A percentile compares a stretch with the other conserved stretches of the same genome.
Conservation (phyloP, 2,113 vertebrate species). For the Myotis brandtii region DNA sequence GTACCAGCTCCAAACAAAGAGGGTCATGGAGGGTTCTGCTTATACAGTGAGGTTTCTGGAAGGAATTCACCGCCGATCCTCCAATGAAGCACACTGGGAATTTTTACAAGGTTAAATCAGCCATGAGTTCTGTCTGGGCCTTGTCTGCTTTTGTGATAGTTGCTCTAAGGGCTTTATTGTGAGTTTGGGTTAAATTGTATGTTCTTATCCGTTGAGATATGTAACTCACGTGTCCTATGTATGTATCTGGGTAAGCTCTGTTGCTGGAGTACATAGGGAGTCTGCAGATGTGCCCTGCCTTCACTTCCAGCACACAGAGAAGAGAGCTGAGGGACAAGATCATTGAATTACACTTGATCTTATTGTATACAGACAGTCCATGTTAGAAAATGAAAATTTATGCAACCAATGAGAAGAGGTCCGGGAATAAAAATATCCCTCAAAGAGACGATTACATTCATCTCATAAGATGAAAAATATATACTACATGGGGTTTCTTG, state of each 20-base stretch:
- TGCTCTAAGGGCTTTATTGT: constrained; percentile 11
- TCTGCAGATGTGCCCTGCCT: background rate
- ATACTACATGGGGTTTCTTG: background rate
- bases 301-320: background rate
- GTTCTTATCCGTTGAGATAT: background rate
- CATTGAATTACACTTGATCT: background rate
- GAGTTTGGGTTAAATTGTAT: background rate
- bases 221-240: rapidly evolving
- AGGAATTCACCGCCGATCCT: constrained; percentile 14
- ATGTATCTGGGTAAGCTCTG: rapidly evolving
- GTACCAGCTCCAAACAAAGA: constrained; percentile 43
- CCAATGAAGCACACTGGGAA: constrained; percentile 14
- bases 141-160: constrained; percentile 26
- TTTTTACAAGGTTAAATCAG: constrained; percentile 74
- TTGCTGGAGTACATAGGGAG: background rate
- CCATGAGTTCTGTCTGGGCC: constrained; percentile 57
- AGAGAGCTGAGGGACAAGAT: background rate
- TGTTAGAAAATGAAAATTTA: background rate
- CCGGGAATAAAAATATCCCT: background rate
- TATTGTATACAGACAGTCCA: background rate
- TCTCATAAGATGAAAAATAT: background rate
- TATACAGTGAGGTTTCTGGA: constrained; percentile 44
- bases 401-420: background rate
- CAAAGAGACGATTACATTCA: background rate
- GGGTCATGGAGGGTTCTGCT: constrained; percentile 46